Evolutionary conservation across 2,888 invertebrate species (phyloP).

Genomic region (Exephanes ischioxanthus): DNA sequence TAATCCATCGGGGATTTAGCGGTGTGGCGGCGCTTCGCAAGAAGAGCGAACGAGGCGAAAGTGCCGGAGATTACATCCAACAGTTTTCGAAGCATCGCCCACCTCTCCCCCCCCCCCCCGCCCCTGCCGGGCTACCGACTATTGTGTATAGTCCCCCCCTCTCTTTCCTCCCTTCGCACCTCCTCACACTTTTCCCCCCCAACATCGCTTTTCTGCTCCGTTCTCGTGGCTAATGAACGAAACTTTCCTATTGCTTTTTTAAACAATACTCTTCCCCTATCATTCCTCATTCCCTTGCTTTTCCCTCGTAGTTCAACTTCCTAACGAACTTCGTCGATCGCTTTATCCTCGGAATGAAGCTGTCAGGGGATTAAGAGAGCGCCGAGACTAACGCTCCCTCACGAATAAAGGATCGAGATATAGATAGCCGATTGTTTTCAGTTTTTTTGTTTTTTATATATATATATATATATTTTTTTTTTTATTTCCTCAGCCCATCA

Average conservation of each 20-base stretch:
- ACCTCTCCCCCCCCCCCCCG: slow-evolving; percentile 27
- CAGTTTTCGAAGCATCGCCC: slow-evolving; percentile 59
- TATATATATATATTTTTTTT: too few relatives aligned
- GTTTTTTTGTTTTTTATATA: slow-evolving; percentile 20
- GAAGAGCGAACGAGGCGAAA: slow-evolving; percentile 40
- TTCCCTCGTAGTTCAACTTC: slow-evolving; percentile 71
- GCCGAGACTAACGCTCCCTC: not conserved
- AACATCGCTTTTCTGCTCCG: slow-evolving; percentile 47
- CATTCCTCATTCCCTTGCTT: slow-evolving; percentile 36
- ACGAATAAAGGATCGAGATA: slow-evolving; percentile 43
- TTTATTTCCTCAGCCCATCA: slow-evolving; percentile 4
- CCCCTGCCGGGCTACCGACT: slow-evolving; percentile 27
- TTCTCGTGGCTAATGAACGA: slow-evolving; percentile 74
- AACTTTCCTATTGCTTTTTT: slow-evolving; percentile 78
- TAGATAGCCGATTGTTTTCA: slow-evolving; percentile 27
- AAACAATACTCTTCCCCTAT: slow-evolving; percentile 71
- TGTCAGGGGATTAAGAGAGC: slow-evolving; percentile 62
- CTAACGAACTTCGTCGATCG: slow-evolving; percentile 75
- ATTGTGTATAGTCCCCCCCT: slow-evolving; percentile 32
- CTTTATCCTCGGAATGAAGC: slow-evolving; percentile 70
- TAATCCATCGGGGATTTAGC: slow-evolving; percentile 61
- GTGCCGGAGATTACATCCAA: slow-evolving; percentile 60
- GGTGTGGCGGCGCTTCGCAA: slow-evolving; percentile 39
- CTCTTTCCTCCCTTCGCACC: slow-evolving; percentile 17
- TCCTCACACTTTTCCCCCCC: slow-evolving; percentile 28